Base-by-base conservation (phyloP, 2,888 invertebrate species). In the Meganola albula region DNA sequence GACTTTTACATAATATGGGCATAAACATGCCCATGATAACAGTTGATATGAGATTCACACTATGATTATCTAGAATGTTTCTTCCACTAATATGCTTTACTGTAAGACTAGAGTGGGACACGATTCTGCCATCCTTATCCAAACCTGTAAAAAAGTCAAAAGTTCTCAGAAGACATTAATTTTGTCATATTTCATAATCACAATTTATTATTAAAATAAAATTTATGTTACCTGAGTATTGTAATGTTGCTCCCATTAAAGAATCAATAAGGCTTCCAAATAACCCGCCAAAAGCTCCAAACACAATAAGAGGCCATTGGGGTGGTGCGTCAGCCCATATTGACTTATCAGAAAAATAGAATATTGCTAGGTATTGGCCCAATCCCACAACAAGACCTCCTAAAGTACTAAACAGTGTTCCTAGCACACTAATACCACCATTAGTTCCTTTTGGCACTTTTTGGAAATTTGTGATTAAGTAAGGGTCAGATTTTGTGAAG, bases 381-480 rank as follows among this genome's bases (percentile, higher is more conserved):
- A 92, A 27, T 1, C 96, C 96, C 27, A 96, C 88, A 1, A 88
- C 58, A 12, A 90, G 48, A 5, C 94, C 94, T 10, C 94, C 95
- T 10, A 92, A 27, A 10, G 88, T 70, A 58, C 86, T 87, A 13
- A 88, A 87, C 4, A 88, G 16, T 4, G 90, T 76, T 11, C 92
- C 92, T 26, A 88, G 56, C 12, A 86, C 48, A 1, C 94, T 92
- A n/a, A 97, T 88, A 2, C 90, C 97, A 13, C 97, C 97, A 75
- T 97, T 97, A 11, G 96, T 96, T 23, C 96, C 96, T 78, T 88
- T 89, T 1, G 96, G 96, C 1, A 97, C 96, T 53, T 75, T 88
- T 48, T 89, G 87, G 45, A 91, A 87, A 10, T 89, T 89, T 6
- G 95, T 95, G 14, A 96, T 90, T 3, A 96, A 88, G 45, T 90